phyloP scores from a whole-genome alignment of 2,888 invertebrate genomes.

The Dermolepida albohirtum region DNA sequence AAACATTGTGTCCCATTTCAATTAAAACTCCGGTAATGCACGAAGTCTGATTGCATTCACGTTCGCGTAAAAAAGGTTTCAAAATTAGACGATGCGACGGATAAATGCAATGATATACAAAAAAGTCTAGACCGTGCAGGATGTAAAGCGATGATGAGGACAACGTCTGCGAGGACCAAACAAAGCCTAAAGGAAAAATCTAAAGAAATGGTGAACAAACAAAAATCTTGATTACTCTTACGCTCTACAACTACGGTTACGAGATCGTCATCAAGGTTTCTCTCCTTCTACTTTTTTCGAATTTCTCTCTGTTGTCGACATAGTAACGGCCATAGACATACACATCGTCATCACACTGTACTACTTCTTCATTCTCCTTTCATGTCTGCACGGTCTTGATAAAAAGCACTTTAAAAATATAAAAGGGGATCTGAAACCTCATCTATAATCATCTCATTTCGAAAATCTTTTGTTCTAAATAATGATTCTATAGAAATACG shows the following conservation, averaged over 20 bases:
- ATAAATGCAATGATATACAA: slow-evolving; percentile 30
- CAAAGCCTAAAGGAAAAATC: slow-evolving; percentile 31
- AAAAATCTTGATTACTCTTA: slow-evolving; percentile 56
- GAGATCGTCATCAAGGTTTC: slow-evolving; percentile 13
- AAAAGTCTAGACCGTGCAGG: slow-evolving; percentile 35
- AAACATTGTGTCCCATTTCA: slow-evolving; percentile 19
- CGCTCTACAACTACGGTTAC: slow-evolving; percentile 27
- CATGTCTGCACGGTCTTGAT: slow-evolving; percentile 56
- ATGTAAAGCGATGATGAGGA: slow-evolving; percentile 26
- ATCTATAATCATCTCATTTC: slow-evolving; percentile 65
- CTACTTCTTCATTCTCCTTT: slow-evolving; percentile 49
- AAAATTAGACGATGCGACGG: slow-evolving; percentile 9
- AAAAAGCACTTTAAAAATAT: slow-evolving; percentile 51
- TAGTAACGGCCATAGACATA: slow-evolving; percentile 3
- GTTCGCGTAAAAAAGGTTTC: slow-evolving; percentile 4
- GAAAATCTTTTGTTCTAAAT: slow-evolving; percentile 65
- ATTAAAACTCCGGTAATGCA: slow-evolving; percentile 9
- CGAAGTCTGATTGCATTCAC: slow-evolving; percentile 13
- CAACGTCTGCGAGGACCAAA: slow-evolving; percentile 19
- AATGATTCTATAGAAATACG: slow-evolving; percentile 60
- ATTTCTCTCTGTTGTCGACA: slow-evolving; percentile 17
- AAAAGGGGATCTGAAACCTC: slow-evolving; percentile 58
- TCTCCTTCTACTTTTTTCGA: slow-evolving; percentile 1
- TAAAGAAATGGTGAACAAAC: slow-evolving; percentile 54
- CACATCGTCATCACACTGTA: slow-evolving; percentile 19